Percentiles rank a stretch among this genome's conserved stretches.
Evolutionary conservation across 2,797 vertebrate genomes (phyloP).

Genomic region (Halcyon leucocephala): DNA sequence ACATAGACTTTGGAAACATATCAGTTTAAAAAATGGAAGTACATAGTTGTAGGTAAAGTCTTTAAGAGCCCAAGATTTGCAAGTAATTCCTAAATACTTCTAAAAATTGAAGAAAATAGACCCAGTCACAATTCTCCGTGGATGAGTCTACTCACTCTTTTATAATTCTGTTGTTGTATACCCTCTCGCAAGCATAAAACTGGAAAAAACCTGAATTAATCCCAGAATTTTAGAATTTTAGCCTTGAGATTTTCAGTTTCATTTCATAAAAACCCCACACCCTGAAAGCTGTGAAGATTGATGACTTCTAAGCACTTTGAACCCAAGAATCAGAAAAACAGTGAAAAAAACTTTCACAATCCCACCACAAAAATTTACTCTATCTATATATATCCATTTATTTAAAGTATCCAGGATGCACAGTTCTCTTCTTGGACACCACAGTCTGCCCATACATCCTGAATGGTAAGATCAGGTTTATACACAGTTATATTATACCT

Average conservation of each 20-base stretch:
- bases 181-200: neutral
- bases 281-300: neutral
- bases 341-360: neutral
- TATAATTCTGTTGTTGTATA: neutral
- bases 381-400: neutral
- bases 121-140: neutral
- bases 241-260: neutral
- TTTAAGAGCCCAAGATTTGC: neutral
- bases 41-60: neutral
- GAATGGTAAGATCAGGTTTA: neutral
- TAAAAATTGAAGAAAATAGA: neutral
- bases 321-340: neutral
- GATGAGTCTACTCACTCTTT: neutral
- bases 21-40: neutral
- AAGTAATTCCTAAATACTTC: neutral
- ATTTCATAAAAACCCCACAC: neutral
- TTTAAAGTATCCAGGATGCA: neutral
- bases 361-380: neutral
- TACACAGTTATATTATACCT: neutral
- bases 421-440: neutral
- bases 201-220: neutral
- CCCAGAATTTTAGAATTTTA: neutral
- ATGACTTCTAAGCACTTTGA: neutral
- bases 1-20: neutral
- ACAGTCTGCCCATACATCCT: neutral